Percentiles rank a stretch among this genome's conserved stretches.
Evolutionary conservation across 1,140 invertebrate species (phyloP).

Genomic region (Drosophila auraria): DNA sequence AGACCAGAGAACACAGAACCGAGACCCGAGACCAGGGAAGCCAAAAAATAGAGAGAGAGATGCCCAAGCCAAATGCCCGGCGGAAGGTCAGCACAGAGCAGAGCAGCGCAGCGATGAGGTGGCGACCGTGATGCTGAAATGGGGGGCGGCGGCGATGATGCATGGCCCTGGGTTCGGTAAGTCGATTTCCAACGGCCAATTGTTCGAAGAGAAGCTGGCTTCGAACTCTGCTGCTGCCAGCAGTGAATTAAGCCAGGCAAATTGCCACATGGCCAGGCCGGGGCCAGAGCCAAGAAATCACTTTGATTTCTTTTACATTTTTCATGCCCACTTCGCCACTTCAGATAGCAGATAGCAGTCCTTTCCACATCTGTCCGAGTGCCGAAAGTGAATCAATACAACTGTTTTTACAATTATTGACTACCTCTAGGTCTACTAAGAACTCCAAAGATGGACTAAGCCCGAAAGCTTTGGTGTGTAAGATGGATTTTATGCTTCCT

Average conservation of each 20-base stretch:
- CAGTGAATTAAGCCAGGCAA: constrained; percentile 36
- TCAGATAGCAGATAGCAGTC: not conserved
- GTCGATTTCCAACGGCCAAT: constrained; percentile 53
- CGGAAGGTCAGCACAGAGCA: constrained; percentile 13
- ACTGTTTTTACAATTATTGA: too few relatives aligned
- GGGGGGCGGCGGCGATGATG: constrained; percentile 28
- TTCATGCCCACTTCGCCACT: constrained; percentile 14
- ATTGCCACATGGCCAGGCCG: constrained; percentile 8
- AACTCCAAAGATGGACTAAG: not conserved
- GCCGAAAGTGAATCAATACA: not conserved
- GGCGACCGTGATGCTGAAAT: constrained; percentile 25
- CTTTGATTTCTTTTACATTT: constrained; percentile 17
- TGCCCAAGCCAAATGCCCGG: constrained; percentile 25
- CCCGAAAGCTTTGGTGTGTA: not conserved
- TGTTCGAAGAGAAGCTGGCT: constrained; percentile 7
- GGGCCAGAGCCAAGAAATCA: constrained; percentile 20
- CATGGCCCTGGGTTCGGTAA: constrained; percentile 54
- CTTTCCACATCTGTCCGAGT: not conserved
- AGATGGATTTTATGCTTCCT: not conserved
- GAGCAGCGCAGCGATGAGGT: not conserved
- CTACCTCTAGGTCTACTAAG: too few relatives aligned
- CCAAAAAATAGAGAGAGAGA: constrained; percentile 23
- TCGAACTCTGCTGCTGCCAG: constrained; percentile 6
- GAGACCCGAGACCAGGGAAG: not conserved
- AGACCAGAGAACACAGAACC: not conserved